These are phyloP conservation scores for Calephelis perditalis DNA, from an alignment of 2,888 invertebrate genomes.

Conservation along the genomic window DNA sequence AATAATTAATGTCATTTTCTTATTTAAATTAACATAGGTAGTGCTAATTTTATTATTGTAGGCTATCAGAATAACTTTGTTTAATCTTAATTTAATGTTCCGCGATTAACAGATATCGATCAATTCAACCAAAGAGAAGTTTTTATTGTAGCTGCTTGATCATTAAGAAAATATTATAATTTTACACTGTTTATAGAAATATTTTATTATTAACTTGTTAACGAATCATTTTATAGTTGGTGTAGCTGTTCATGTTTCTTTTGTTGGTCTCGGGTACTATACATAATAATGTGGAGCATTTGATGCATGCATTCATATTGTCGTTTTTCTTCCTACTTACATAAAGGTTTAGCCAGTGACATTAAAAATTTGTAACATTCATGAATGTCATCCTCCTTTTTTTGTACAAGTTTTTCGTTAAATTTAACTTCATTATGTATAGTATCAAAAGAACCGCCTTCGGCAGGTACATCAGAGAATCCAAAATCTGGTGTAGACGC, in stretches of 20 bases:
- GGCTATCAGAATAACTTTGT: no score
- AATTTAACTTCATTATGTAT: slow-evolving; percentile 10
- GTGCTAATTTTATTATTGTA: no score
- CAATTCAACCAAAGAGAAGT: no score
- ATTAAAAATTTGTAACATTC: slow-evolving; percentile 8
- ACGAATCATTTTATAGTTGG: neutral
- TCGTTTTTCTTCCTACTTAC: slow-evolving; percentile 8
- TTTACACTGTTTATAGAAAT: neutral
- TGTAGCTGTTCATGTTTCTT: neutral
- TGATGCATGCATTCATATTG: slow-evolving; percentile 16
- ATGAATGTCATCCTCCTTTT: neutral
- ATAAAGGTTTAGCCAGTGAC: slow-evolving; percentile 15
- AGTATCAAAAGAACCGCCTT: slow-evolving; percentile 3
- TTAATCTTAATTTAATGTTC: no score
- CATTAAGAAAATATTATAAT: neutral
- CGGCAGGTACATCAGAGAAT: slow-evolving; percentile 1
- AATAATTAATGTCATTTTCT: no score
- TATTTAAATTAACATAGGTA: no score
- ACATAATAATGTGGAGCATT: slow-evolving; percentile 12
- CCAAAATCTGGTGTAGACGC: slow-evolving; percentile 10
- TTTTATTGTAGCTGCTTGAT: neutral
- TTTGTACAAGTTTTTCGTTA: neutral
- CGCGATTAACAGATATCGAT: no score
- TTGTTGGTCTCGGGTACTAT: slow-evolving; percentile 15
- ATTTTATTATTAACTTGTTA: neutral